Evolutionary conservation across 2,797 vertebrate species (phyloP).

Genomic region (Phrynocephalus vlangalii): DNA sequence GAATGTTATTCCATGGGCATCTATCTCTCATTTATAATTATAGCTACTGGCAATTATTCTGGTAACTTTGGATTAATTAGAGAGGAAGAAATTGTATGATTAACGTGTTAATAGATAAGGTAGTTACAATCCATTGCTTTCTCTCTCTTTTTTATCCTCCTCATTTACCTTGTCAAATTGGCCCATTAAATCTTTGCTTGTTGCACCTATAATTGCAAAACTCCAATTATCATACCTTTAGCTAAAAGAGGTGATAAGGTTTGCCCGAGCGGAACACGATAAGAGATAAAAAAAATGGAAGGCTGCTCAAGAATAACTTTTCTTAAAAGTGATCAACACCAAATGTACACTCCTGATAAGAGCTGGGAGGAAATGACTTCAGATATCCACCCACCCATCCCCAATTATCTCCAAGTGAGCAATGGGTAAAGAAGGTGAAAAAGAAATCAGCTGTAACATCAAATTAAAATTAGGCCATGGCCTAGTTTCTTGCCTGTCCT

Average conservation of each 20-base stretch:
- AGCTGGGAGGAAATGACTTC: constrained; percentile 44
- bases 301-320: constrained; percentile 67
- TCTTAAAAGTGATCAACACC: constrained; percentile 64
- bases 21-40: constrained; percentile 65
- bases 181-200: constrained; percentile 71
- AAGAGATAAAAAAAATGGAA: constrained; percentile 71
- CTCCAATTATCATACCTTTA: constrained; percentile 75
- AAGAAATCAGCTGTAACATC: neutral
- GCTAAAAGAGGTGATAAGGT: constrained; percentile 69
- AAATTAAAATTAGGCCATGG: fast-evolving
- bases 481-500: neutral
- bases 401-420: constrained; percentile 42
- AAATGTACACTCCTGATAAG: constrained; percentile 67
- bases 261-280: constrained; percentile 69
- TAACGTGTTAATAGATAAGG: constrained; percentile 70
- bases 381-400: constrained; percentile 24
- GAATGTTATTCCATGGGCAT: constrained; percentile 14
- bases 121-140: constrained; percentile 47
- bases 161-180: constrained; percentile 70
- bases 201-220: constrained; percentile 74
- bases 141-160: neutral
- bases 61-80: constrained; percentile 72
- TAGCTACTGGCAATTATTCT: constrained; percentile 64
- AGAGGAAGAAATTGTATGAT: constrained; percentile 46
- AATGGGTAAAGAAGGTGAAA: neutral